These are phyloP conservation scores for Ganaspis brasiliensis DNA, from an alignment of 2,888 invertebrate genomes.

Conservation along the genomic window DNA sequence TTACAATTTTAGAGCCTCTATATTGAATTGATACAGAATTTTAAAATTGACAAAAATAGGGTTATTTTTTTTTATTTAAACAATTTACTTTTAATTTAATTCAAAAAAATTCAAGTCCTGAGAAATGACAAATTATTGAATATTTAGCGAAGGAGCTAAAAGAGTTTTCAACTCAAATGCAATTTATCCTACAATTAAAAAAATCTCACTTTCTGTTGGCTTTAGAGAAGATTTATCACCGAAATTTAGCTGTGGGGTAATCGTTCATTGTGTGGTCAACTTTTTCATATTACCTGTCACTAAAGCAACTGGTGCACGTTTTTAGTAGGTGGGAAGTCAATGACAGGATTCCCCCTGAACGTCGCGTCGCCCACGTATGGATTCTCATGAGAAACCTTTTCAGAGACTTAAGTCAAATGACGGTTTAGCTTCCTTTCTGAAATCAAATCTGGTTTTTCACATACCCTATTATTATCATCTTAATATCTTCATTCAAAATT, in stretches of 20 bases:
- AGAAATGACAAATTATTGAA: no score
- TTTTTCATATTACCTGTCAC: slow-evolving; percentile 43
- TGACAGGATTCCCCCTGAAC: slow-evolving; percentile 56
- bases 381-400: slow-evolving; percentile 45
- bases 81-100: no score
- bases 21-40: no score
- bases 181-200: no score
- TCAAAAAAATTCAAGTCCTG: no score
- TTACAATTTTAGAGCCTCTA: no score
- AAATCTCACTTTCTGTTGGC: no score
- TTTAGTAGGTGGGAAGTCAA: slow-evolving; percentile 54
- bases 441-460: slow-evolving; percentile 13
- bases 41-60: no score
- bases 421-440: slow-evolving; percentile 27
- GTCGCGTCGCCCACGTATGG: slow-evolving; percentile 50
- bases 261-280: slow-evolving; percentile 21
- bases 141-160: no score
- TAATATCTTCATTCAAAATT: background rate
- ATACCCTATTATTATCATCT: slow-evolving; percentile 27
- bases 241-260: slow-evolving; percentile 13
- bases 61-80: no score
- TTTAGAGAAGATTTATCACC: slow-evolving; percentile 1
- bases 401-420: slow-evolving; percentile 24
- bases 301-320: slow-evolving; percentile 53
- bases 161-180: no score